Conservation (phyloP, 2,797 vertebrate genomes). For the Taeniopygia guttata region DNA sequence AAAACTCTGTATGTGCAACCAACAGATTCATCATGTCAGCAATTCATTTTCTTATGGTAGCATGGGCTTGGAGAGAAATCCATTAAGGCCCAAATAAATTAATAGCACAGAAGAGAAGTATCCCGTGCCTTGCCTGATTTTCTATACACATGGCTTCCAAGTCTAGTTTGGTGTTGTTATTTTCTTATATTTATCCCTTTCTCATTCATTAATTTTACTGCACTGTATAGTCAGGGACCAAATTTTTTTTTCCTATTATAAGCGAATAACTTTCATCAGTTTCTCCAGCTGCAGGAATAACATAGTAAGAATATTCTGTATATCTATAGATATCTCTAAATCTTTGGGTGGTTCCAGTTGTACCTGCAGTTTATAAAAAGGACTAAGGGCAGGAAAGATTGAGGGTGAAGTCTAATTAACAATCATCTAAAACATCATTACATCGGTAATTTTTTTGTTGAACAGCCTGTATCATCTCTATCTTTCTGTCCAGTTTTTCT, state of each 20-base stretch:
- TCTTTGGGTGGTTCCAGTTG: background rate
- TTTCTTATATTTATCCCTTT: background rate
- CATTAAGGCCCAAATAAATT: slow-evolving; percentile 44
- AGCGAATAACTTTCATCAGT: background rate
- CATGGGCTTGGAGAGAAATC: slow-evolving; percentile 20
- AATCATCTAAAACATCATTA: background rate
- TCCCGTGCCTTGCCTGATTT: background rate
- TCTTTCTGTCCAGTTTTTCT: background rate
- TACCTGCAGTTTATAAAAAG: background rate
- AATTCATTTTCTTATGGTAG: slow-evolving; percentile 56
- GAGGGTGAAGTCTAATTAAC: background rate
- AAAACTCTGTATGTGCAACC: slow-evolving; percentile 28
- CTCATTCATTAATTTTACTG: background rate
- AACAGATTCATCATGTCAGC: slow-evolving; percentile 55
- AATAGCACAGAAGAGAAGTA: slow-evolving; percentile 6
- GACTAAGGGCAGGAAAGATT: background rate
- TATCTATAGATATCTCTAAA: background rate
- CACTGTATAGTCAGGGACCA: background rate
- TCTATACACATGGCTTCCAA: background rate
- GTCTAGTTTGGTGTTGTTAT: background rate
- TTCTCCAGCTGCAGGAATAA: background rate
- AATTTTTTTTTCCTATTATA: background rate
- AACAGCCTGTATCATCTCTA: background rate
- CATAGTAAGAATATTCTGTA: background rate
- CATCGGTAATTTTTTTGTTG: background rate